Evolutionary conservation across 2,888 invertebrate species (phyloP).

Genomic region (Stenurella melanura): DNA sequence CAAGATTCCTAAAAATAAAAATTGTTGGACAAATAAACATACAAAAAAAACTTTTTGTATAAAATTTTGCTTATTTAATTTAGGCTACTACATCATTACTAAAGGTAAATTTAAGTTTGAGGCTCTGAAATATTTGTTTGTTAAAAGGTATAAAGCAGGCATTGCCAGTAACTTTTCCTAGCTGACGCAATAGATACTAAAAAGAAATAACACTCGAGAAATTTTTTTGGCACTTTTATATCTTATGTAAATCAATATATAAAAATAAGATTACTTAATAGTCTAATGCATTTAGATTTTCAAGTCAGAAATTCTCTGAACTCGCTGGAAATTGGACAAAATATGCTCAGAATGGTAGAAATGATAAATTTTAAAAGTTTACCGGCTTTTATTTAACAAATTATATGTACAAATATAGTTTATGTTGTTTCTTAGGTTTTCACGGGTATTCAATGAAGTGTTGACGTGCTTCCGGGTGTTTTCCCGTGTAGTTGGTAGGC

Average conservation of each 20-base stretch:
- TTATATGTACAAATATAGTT: too few species aligned
- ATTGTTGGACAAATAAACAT: not conserved
- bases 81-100: not conserved
- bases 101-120: not conserved
- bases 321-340: too few species aligned
- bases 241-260: not conserved
- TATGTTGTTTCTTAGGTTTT: too few species aligned
- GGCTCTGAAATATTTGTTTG: not conserved
- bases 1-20: slow-evolving; percentile 1
- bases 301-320: too few species aligned
- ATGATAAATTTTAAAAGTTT: too few species aligned
- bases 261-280: too few species aligned
- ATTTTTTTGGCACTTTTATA: not conserved
- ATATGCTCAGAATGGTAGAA: too few species aligned
- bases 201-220: not conserved
- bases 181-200: not conserved
- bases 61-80: slow-evolving; percentile 4
- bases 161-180: not conserved
- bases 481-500: too few species aligned
- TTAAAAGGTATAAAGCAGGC: not conserved
- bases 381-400: too few species aligned
- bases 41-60: not conserved
- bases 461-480: too few species aligned
- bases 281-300: too few species aligned
- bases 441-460: too few species aligned